phyloP scores from a whole-genome alignment of 2,113 vertebrate species.

The Dicentrarchus labrax region DNA sequence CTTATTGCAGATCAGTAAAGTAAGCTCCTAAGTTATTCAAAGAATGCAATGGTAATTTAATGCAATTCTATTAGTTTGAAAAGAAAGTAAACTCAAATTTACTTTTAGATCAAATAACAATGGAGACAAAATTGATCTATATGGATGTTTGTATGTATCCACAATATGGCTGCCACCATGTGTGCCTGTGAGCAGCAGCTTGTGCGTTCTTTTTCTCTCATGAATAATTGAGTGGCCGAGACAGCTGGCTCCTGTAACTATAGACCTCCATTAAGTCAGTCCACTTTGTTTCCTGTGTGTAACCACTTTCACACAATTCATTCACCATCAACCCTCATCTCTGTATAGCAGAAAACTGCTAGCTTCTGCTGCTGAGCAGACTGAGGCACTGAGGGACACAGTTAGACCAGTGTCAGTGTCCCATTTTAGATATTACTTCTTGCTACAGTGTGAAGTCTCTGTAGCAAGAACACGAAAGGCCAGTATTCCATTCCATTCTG shows the following conservation, averaged over 20 bases:
- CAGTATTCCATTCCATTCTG: no score
- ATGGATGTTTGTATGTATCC: background rate
- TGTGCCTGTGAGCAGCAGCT: conserved; percentile 4
- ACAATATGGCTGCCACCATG: background rate
- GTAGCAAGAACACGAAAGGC: no score
- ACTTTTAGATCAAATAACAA: background rate
- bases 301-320: background rate
- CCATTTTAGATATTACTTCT: background rate
- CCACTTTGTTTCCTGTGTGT: conserved; percentile 16
- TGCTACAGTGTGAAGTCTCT: background rate
- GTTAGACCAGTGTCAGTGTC: background rate
- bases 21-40: background rate
- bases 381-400: background rate
- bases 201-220: conserved; percentile 24
- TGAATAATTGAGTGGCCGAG: conserved; percentile 59
- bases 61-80: background rate
- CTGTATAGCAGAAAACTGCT: background rate
- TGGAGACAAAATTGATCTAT: background rate
- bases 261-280: conserved; percentile 11
- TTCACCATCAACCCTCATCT: background rate
- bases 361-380: background rate
- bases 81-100: background rate
- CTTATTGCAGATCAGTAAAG: no score
- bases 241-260: conserved; percentile 31
- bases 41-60: background rate